phyloP scores from a whole-genome alignment of 2,797 vertebrate genomes.

The Spinus pinus region DNA sequence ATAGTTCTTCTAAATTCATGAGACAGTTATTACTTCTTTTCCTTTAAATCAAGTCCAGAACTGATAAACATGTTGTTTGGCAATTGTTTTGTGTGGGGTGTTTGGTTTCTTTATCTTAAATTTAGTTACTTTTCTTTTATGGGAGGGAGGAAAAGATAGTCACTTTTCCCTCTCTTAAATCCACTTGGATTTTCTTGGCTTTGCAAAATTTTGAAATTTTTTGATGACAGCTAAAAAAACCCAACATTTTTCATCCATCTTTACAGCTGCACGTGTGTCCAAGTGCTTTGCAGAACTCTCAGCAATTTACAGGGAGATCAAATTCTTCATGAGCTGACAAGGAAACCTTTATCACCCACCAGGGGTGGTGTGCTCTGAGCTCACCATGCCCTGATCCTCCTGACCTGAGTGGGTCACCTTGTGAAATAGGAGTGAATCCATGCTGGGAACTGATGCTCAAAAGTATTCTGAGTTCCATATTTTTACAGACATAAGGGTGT shows the following conservation, averaged over 20 bases:
- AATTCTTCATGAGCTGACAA: neutral
- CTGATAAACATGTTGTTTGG: neutral
- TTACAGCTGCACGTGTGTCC: neutral
- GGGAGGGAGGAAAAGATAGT: neutral
- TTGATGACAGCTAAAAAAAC: neutral
- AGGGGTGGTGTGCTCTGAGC: neutral
- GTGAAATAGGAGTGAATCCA: neutral
- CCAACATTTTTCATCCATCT: neutral
- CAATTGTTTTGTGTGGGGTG: neutral
- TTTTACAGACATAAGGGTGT: neutral
- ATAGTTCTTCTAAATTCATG: neutral
- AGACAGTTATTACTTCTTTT: neutral
- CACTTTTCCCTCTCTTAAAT: neutral
- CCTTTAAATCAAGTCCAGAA: neutral
- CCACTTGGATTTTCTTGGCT: neutral
- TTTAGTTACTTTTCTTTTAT: neutral
- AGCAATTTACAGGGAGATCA: neutral
- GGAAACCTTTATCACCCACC: rapidly evolving
- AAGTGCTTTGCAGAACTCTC: neutral
- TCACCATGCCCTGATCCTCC: neutral
- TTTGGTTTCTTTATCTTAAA: neutral
- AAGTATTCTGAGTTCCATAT: neutral
- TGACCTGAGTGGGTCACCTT: neutral
- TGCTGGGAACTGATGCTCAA: neutral
- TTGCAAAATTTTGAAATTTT: neutral